Evolutionary conservation across 2,113 vertebrate genomes (phyloP).

Genomic region (Puffinus mauretanicus): DNA sequence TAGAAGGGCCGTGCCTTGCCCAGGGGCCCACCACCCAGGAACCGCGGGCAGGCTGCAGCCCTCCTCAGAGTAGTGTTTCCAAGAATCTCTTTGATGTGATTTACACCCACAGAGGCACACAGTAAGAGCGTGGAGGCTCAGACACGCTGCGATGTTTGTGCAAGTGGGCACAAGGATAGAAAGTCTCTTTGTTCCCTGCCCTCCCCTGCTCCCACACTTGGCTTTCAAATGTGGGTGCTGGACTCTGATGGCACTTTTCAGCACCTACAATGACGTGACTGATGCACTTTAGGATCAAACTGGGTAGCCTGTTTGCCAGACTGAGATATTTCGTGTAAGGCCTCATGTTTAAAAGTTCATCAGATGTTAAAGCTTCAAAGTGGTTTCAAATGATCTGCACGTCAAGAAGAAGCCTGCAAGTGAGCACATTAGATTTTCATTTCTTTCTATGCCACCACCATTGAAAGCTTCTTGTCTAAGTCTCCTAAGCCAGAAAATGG

Average conservation of each 20-base stretch:
- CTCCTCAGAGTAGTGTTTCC: not conserved
- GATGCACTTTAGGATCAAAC: not conserved
- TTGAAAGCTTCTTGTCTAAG: not conserved
- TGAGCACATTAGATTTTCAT: not conserved
- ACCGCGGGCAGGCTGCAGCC: not conserved
- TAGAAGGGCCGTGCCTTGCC: not conserved
- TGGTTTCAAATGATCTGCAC: not conserved
- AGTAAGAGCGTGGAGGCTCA: not conserved
- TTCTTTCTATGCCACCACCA: not conserved
- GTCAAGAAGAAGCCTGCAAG: not conserved
- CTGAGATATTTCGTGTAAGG: not conserved
- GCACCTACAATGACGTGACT: not conserved
- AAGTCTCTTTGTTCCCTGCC: not conserved
- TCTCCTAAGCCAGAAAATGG: not conserved
- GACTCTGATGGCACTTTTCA: slow-evolving; percentile 1
- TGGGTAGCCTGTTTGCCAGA: not conserved
- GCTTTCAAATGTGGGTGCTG: slow-evolving; percentile 31
- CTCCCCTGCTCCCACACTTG: not conserved
- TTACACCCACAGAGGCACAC: not conserved
- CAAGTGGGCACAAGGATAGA: not conserved
- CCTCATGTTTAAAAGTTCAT: not conserved
- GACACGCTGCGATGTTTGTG: not conserved
- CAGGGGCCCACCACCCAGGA: not conserved
- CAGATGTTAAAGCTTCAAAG: not conserved
- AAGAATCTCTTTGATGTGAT: slow-evolving; percentile 29